These are phyloP conservation scores for Lumbricus terrestris DNA, from an alignment of 2,888 invertebrate genomes.

Conservation along the genomic window DNA sequence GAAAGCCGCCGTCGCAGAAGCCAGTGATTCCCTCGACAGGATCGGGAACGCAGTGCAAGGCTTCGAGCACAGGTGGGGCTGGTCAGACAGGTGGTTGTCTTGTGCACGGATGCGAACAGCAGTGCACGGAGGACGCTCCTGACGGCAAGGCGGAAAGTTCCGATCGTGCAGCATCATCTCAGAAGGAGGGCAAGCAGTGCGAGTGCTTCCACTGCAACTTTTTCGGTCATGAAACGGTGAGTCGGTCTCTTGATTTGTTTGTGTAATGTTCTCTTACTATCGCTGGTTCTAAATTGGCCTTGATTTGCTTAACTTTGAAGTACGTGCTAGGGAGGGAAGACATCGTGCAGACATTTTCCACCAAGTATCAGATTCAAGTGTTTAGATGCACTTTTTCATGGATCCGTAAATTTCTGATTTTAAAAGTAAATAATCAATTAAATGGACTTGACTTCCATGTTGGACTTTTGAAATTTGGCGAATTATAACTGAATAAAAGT, in stretches of 20 bases:
- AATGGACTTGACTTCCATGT: no score
- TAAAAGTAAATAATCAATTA: no score
- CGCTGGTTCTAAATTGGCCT: no score
- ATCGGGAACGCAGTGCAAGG: background rate
- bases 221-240: constrained; percentile 71
- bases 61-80: background rate
- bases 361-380: no score
- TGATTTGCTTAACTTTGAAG: background rate
- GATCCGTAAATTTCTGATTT: no score
- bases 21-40: background rate
- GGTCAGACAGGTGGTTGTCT: constrained; percentile 4
- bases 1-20: background rate
- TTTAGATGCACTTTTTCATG: no score
- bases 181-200: constrained; percentile 65
- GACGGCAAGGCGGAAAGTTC: constrained; percentile 59
- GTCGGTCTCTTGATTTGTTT: constrained; percentile 32
- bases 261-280: background rate
- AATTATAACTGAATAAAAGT: no score
- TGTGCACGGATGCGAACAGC: background rate
- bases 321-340: no score
- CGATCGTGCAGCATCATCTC: constrained; percentile 62
- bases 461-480: no score
- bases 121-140: constrained; percentile 27
- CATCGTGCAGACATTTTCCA: no score
- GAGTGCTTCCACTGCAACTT: constrained; percentile 79